Percentiles rank a stretch among this genome's conserved stretches.
These are phyloP conservation scores for Somateria mollissima DNA, from an alignment of 2,797 vertebrate species.

Conservation along the genomic window DNA sequence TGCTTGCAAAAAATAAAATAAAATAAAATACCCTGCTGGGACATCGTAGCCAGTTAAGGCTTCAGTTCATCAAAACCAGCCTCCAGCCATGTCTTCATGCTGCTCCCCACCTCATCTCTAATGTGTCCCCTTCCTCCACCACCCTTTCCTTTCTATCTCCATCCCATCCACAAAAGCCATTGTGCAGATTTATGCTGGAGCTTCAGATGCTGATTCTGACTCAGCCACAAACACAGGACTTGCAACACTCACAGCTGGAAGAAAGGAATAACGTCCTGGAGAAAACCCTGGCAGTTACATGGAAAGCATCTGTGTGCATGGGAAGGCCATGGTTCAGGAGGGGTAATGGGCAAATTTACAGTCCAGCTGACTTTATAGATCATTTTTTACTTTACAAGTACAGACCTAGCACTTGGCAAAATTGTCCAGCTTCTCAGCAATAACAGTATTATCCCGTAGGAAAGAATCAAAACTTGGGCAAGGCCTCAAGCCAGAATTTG, in stretches of 20 bases:
- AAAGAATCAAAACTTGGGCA: background rate
- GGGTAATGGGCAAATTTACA: background rate
- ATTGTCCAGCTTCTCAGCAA: background rate
- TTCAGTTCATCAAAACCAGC: background rate
- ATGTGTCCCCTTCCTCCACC: background rate
- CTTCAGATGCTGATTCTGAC: background rate
- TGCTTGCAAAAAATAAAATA: too few relatives aligned
- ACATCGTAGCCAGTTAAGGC: background rate
- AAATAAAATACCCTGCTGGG: background rate
- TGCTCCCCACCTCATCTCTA: background rate
- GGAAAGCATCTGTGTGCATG: background rate
- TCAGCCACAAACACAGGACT: accelerated
- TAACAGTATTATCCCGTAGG: background rate
- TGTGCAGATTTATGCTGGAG: background rate
- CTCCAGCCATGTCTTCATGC: background rate
- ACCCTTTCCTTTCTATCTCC: background rate
- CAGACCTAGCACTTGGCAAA: background rate
- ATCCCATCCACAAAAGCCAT: background rate
- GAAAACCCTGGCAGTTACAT: background rate
- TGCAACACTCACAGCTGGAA: background rate
- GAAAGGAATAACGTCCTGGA: background rate
- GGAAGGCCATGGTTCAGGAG: background rate
- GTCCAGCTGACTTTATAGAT: background rate
- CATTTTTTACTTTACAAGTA: background rate
- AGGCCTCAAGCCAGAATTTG: background rate